Percentiles rank a stretch among this genome's conserved stretches.
Evolutionary conservation across 2,888 invertebrate genomes (phyloP).

Genomic region (Epinotia demarniana): DNA sequence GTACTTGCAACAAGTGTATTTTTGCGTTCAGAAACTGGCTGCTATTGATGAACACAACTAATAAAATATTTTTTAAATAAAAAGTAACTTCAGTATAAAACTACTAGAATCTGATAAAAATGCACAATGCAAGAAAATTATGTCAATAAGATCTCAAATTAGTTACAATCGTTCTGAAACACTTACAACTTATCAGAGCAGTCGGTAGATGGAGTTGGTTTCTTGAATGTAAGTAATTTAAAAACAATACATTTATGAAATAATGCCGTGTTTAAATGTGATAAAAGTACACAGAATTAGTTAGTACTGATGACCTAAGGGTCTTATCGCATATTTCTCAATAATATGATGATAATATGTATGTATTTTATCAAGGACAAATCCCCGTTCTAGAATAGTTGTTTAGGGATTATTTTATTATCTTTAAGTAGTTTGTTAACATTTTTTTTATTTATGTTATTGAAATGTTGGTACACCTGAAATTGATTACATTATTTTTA

Average conservation of each 20-base stretch:
- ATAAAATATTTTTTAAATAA: not conserved
- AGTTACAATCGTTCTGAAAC: not conserved
- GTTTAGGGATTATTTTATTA: too few species aligned
- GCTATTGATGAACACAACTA: too few species aligned
- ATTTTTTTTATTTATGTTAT: not conserved
- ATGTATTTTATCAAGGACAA: too few species aligned
- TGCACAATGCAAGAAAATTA: not conserved
- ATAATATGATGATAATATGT: not conserved
- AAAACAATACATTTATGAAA: not conserved
- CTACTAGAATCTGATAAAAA: not conserved
- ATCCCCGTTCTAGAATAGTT: too few species aligned
- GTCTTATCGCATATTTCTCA: not conserved
- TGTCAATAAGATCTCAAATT: not conserved
- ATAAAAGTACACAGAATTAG: not conserved
- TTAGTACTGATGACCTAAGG: too few species aligned
- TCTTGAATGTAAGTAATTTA: not conserved
- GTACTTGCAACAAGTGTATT: not conserved
- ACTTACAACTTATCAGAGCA: not conserved
- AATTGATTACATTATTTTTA: not conserved
- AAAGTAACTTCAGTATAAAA: not conserved
- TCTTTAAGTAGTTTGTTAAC: too few species aligned
- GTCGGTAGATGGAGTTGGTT: not conserved
- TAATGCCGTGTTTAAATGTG: not conserved
- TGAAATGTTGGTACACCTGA: constrained; percentile 5
- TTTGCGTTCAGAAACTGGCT: constrained; percentile 7